phyloP scores from a whole-genome alignment of 2,113 vertebrate genomes.

The Campylomormyrus tamandua region DNA sequence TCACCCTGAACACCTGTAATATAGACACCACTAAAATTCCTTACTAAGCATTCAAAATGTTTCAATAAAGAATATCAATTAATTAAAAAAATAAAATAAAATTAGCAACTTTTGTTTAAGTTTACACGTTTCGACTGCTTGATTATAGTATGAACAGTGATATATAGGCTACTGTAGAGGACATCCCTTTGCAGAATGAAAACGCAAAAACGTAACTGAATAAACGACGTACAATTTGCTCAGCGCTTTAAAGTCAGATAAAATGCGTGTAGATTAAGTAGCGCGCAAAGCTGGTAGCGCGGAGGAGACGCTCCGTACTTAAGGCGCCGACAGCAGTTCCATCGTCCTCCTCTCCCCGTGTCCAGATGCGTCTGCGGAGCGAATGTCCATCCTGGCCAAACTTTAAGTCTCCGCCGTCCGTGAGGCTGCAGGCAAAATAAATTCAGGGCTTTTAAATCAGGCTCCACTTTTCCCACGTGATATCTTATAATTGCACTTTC shows the following conservation, averaged over 20 bases:
- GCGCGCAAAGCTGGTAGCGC: not conserved
- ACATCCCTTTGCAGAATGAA: not conserved
- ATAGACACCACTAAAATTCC: not conserved
- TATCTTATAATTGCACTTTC: slow-evolving; percentile 52
- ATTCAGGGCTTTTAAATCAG: slow-evolving; percentile 66
- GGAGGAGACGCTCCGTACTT: slow-evolving; percentile 45
- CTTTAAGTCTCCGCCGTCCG: slow-evolving; percentile 56
- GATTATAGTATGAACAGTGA: not conserved
- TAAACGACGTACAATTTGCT: not conserved
- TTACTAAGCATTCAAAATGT: not conserved
- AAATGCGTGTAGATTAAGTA: not conserved
- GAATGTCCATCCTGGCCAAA: slow-evolving; percentile 56
- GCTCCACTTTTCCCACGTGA: slow-evolving; percentile 66
- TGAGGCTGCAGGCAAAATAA: slow-evolving; percentile 44
- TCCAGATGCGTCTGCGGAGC: slow-evolving; percentile 55
- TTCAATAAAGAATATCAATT: not conserved
- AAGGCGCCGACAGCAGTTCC: slow-evolving; percentile 45
- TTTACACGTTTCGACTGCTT: not conserved
- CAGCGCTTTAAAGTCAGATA: not conserved
- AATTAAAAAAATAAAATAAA: not conserved
- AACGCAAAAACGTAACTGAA: not conserved
- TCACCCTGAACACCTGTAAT: not conserved
- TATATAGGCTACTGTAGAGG: not conserved
- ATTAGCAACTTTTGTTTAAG: not conserved
- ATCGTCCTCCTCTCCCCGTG: slow-evolving; percentile 50